Conservation (phyloP, 2,113 vertebrate species). For the Dasypus novemcinctus region DNA sequence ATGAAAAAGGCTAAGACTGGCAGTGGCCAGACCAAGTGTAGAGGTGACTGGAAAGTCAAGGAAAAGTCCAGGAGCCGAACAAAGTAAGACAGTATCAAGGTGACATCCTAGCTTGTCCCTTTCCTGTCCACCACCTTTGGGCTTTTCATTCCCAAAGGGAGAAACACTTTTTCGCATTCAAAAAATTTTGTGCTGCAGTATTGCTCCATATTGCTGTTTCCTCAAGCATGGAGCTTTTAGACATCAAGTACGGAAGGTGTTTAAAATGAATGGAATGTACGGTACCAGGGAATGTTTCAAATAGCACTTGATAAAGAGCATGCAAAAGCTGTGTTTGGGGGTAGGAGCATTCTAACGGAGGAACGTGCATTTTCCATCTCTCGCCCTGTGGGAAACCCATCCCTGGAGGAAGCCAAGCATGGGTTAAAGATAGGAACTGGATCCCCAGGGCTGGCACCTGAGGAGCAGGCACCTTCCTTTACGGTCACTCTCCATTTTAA, state of each 20-base stretch:
- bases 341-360: background rate
- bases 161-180: background rate
- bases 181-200: background rate
- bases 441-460: too few species aligned
- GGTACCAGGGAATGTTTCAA: background rate
- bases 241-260: background rate
- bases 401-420: background rate
- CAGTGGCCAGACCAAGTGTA: background rate
- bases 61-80: background rate
- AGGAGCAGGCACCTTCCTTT: background rate
- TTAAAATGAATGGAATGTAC: background rate
- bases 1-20: background rate
- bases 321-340: background rate
- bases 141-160: background rate
- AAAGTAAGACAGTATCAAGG: too few species aligned
- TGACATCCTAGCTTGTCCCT: background rate
- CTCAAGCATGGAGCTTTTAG: background rate
- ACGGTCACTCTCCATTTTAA: background rate
- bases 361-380: background rate
- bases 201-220: background rate
- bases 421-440: background rate
- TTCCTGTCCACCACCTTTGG: background rate
- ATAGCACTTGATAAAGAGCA: background rate
- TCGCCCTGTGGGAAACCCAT: background rate
- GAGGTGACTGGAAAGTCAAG: background rate